Percentiles rank a stretch among this genome's conserved stretches.
Evolutionary conservation across 2,113 vertebrate species (phyloP).

Genomic region (Hemibagrus wyckioides): DNA sequence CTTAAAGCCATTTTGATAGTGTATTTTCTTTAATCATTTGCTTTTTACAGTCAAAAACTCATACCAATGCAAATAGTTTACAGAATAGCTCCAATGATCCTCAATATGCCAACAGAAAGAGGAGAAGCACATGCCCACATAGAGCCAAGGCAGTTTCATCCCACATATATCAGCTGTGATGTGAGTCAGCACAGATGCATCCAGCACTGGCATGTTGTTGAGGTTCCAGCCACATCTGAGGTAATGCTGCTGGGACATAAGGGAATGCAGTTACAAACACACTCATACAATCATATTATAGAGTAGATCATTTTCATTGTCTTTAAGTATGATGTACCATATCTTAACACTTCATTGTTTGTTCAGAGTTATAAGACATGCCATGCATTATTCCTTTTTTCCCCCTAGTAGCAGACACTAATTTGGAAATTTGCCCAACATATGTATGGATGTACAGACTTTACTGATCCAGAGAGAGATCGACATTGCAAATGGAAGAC

Average conservation of each 20-base stretch:
- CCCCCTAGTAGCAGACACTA: not conserved
- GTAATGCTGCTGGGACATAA: conserved; percentile 80
- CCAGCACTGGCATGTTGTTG: conserved; percentile 98
- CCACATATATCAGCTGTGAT: conserved; percentile 97
- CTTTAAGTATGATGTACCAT: not conserved
- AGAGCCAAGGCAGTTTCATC: conserved; percentile 98
- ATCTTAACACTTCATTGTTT: not conserved
- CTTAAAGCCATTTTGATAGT: not conserved
- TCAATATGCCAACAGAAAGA: conserved; percentile 99
- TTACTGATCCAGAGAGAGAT: not conserved
- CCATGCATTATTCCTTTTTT: too few relatives aligned
- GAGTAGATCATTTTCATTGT: not conserved
- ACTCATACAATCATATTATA: not conserved
- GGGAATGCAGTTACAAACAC: not conserved
- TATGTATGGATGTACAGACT: not conserved
- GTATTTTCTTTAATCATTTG: not conserved
- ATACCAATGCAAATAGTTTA: conserved; percentile 98
- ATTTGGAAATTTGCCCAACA: not conserved
- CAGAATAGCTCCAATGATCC: conserved; percentile 99
- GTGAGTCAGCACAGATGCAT: conserved; percentile 92
- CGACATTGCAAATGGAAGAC: too few relatives aligned
- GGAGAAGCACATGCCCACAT: conserved; percentile 98
- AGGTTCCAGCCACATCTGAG: conserved; percentile 95
- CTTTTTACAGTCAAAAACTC: not conserved
- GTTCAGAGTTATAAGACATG: not conserved